These are phyloP conservation scores for Listrodromus nycthemerus DNA, from an alignment of 2,888 invertebrate genomes.

Conservation along the genomic window DNA sequence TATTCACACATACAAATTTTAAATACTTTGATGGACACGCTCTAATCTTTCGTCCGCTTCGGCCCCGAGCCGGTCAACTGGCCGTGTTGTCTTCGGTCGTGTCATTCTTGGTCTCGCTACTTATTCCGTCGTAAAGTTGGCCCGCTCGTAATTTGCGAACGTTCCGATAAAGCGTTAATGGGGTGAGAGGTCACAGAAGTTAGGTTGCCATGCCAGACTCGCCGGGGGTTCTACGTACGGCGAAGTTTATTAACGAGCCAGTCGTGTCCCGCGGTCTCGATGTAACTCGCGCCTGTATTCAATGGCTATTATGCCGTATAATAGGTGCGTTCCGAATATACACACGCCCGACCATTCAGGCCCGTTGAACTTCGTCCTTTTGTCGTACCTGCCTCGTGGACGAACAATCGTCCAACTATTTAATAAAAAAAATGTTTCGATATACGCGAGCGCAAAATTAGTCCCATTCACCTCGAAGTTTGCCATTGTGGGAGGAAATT, in stretches of 20 bases:
- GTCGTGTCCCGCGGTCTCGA: slow-evolving; percentile 43
- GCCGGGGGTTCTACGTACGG: slow-evolving; percentile 21
- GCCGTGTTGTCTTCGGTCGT: not conserved
- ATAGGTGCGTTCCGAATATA: slow-evolving; percentile 6
- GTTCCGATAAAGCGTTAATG: slow-evolving; percentile 71
- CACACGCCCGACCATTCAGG: slow-evolving; percentile 33
- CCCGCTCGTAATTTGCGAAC: slow-evolving; percentile 65
- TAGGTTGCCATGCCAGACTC: slow-evolving; percentile 54
- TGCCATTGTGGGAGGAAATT: too few relatives aligned
- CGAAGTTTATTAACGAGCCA: slow-evolving; percentile 67
- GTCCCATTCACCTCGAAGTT: too few relatives aligned
- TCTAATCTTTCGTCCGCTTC: too few relatives aligned
- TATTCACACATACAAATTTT: too few relatives aligned
- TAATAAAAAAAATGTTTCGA: too few relatives aligned
- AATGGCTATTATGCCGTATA: slow-evolving; percentile 20
- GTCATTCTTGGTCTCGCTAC: slow-evolving; percentile 14
- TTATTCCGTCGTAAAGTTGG: slow-evolving; percentile 45
- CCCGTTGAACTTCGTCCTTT: slow-evolving; percentile 55
- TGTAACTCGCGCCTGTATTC: slow-evolving; percentile 26
- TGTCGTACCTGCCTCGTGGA: slow-evolving; percentile 25
- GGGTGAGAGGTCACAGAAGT: slow-evolving; percentile 67
- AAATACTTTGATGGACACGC: too few relatives aligned
- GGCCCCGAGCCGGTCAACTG: too few relatives aligned
- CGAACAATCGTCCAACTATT: too few relatives aligned
- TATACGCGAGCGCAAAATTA: too few relatives aligned